Conservation (phyloP, 2,888 invertebrate genomes). For the Drosophila neonasuta region DNA sequence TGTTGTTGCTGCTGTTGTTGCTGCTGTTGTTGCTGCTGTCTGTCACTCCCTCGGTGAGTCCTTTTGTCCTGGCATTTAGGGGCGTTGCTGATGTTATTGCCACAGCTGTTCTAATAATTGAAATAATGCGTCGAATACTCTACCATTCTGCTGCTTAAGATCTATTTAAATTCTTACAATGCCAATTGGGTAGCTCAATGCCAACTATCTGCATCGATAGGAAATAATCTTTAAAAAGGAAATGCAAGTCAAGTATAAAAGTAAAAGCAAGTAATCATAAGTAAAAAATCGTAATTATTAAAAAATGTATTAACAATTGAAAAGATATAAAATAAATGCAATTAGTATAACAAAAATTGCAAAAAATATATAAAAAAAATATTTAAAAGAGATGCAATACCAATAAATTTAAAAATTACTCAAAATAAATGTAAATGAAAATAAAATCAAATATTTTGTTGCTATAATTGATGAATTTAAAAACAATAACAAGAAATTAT, state of each 20-base stretch:
- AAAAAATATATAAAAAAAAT: no score
- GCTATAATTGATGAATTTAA: no score
- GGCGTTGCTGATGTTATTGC: constrained; percentile 57
- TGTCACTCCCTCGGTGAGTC: background rate
- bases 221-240: background rate
- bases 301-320: background rate
- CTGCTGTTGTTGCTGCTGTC: background rate
- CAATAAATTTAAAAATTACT: no score
- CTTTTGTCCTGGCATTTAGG: constrained; percentile 34
- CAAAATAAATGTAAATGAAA: no score
- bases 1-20: background rate
- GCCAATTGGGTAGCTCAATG: background rate
- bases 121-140: constrained; percentile 33
- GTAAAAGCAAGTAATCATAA: background rate
- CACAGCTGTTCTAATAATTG: constrained; percentile 69
- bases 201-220: background rate
- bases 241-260: background rate
- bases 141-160: constrained; percentile 4
- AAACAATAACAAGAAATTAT: no score
- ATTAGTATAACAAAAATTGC: no score
- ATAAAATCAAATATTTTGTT: no score
- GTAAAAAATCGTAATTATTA: background rate
- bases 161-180: background rate
- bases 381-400: no score
- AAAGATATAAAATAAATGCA: background rate